Evolutionary conservation across 2,113 vertebrate species (phyloP).

Genomic region (Fulmarus glacialis): DNA sequence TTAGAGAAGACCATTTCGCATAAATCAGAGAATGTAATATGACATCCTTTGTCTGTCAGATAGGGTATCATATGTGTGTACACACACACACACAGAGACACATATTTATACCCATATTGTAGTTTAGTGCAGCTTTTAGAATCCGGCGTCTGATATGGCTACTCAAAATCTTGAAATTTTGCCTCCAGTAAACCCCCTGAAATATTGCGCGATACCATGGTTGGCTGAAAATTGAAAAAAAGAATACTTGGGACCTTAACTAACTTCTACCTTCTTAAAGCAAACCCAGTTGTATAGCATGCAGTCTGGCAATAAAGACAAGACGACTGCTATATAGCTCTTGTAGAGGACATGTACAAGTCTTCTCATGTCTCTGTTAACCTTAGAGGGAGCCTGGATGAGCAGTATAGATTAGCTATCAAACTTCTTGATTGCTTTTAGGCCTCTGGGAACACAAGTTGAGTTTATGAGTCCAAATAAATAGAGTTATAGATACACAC

Average conservation of each 20-base stretch:
- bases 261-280: not conserved
- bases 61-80: not conserved
- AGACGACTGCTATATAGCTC: rapidly evolving
- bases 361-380: not conserved
- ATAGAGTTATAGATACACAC: not conserved
- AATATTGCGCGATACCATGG: not conserved
- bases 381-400: not conserved
- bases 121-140: not conserved
- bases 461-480: not conserved
- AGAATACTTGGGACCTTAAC: not conserved
- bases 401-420: not conserved
- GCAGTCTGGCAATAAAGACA: not conserved
- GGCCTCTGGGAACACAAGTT: not conserved
- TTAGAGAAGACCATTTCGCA: not conserved
- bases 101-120: not conserved
- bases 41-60: not conserved
- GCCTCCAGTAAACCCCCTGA: not conserved
- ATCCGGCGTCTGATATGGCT: not conserved
- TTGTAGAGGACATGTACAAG: not conserved
- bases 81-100: not conserved
- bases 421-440: not conserved
- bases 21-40: not conserved
- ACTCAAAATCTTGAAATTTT: not conserved
- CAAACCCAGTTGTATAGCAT: not conserved
- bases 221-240: not conserved